Conservation (phyloP, 1,140 invertebrate genomes). For the Eurytemora carolleeae region DNA sequence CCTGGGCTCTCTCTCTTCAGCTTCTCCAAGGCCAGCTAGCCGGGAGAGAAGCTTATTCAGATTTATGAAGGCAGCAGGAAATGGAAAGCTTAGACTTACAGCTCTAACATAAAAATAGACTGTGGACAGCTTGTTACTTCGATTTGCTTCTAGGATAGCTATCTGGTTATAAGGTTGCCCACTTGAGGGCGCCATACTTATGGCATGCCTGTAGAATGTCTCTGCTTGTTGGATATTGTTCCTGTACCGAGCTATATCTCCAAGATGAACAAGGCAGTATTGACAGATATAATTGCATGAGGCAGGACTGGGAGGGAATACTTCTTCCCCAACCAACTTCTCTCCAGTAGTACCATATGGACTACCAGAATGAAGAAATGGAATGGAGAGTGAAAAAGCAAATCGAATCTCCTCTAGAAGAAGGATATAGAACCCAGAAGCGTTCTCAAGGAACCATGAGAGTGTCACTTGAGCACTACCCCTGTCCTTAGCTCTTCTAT, state of each 20-base stretch:
- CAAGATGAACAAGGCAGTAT: neutral
- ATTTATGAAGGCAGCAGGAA: constrained; percentile 57
- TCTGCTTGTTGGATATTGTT: neutral
- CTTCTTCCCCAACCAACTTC: too few species aligned
- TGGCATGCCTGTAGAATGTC: constrained; percentile 40
- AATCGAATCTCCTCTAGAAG: neutral
- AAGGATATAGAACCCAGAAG: neutral
- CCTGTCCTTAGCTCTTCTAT: too few species aligned
- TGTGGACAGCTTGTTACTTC: constrained; percentile 53
- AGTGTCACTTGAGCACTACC: too few species aligned
- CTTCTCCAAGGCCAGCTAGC: constrained; percentile 16
- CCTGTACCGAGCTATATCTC: neutral
- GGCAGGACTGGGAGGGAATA: too few species aligned
- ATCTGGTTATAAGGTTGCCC: constrained; percentile 72
- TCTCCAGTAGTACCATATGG: neutral
- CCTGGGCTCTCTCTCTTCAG: neutral
- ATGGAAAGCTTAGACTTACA: constrained; percentile 53
- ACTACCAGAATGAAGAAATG: neutral
- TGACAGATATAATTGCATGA: neutral
- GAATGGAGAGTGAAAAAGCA: neutral
- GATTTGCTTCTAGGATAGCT: constrained; percentile 51
- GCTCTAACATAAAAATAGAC: constrained; percentile 63
- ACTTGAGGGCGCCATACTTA: constrained; percentile 50
- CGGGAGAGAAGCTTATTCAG: constrained; percentile 37
- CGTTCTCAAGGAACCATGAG: neutral